Percentiles rank a stretch among this genome's conserved stretches.
phyloP scores from a whole-genome alignment of 2,113 vertebrate species.

The Puma concolor region DNA sequence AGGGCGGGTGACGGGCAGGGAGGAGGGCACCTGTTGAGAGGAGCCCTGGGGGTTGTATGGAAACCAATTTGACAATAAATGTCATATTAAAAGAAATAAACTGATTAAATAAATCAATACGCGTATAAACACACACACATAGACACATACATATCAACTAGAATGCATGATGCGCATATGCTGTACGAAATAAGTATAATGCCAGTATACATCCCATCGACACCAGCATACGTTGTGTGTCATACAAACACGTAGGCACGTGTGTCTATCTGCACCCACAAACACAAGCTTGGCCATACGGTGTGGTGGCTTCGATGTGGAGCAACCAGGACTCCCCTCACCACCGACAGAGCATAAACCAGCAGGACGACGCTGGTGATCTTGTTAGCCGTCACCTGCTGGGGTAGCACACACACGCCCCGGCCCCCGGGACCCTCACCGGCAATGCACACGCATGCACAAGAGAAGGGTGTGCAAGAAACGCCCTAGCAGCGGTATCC shows the following conservation, averaged over 20 bases:
- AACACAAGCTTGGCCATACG: too few species aligned
- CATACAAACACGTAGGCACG: accelerated
- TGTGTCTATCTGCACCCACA: not conserved
- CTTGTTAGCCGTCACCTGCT: accelerated
- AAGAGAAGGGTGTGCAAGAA: not conserved
- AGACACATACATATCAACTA: not conserved
- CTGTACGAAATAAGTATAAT: not conserved
- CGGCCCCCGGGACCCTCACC: too few species aligned
- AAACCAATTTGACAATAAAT: too few species aligned
- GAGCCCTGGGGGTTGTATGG: too few species aligned
- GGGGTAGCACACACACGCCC: accelerated
- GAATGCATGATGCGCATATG: too few species aligned
- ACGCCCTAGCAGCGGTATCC: accelerated
- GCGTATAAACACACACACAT: not conserved
- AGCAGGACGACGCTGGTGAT: accelerated
- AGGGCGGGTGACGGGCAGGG: too few species aligned
- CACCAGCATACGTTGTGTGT: accelerated
- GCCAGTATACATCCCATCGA: accelerated
- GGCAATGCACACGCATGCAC: accelerated
- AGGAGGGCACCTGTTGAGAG: too few species aligned
- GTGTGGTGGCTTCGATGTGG: accelerated
- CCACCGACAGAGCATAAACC: accelerated
- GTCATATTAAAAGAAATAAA: too few species aligned
- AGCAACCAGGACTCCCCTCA: not conserved
- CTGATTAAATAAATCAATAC: too few species aligned